phyloP scores from a whole-genome alignment of 2,797 vertebrate species.

The Notolabrus celidotus region DNA sequence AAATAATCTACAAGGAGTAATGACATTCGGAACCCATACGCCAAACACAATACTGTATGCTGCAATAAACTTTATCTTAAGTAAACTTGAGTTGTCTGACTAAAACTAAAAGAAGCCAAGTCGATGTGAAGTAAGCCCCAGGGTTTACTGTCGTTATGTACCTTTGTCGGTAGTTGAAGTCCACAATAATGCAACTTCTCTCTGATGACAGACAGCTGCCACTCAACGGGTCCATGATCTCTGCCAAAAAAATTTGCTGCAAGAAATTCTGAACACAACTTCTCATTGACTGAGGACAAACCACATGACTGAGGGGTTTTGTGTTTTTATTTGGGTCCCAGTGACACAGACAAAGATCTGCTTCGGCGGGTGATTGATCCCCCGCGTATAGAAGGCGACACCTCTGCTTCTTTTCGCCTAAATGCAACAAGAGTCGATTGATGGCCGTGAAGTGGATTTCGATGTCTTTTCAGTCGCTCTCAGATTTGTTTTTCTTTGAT shows the following conservation, averaged over 20 bases:
- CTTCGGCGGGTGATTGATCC: slow-evolving; percentile 59
- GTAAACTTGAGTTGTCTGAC: too few species aligned
- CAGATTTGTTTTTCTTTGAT: slow-evolving; percentile 66
- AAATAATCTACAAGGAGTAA: too few species aligned
- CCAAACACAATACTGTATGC: too few species aligned
- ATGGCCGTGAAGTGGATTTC: slow-evolving; percentile 63
- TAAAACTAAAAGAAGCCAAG: too few species aligned
- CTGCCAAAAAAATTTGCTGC: slow-evolving; percentile 32
- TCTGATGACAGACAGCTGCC: slow-evolving; percentile 38
- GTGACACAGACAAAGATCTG: slow-evolving; percentile 52
- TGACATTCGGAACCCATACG: too few species aligned
- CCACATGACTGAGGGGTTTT: slow-evolving; percentile 52
- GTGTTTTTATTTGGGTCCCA: slow-evolving; percentile 62
- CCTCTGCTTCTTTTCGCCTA: slow-evolving; percentile 44
- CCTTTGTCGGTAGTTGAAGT: slow-evolving; percentile 12
- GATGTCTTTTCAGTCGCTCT: slow-evolving; percentile 55
- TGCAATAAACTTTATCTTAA: too few species aligned
- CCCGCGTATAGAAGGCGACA: slow-evolving; percentile 16
- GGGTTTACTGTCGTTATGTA: too few species aligned
- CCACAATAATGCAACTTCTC: slow-evolving; percentile 13
- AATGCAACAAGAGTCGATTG: slow-evolving; percentile 50
- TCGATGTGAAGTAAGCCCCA: too few species aligned
- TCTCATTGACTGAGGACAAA: slow-evolving; percentile 57
- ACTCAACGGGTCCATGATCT: slow-evolving; percentile 4
- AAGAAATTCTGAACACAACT: slow-evolving; percentile 25